Base-by-base conservation (phyloP, 2,888 invertebrate genomes). In the Nineta flava region DNA sequence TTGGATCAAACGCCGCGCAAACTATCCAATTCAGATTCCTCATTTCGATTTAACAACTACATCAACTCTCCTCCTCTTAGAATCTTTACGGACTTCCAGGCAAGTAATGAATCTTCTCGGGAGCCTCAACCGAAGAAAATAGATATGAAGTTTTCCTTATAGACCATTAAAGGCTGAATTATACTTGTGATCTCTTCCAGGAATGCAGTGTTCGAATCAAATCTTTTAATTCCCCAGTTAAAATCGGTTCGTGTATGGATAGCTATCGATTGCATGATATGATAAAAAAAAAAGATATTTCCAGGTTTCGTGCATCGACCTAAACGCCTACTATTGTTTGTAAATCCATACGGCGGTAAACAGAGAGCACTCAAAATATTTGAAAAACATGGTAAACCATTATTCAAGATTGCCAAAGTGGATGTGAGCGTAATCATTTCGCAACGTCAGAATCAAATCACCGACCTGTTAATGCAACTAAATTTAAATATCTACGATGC, bases 311-410 rank as follows among this genome's bases (percentile, higher is more conserved):
- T 61, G 3, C 68, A 69, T 58, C 73, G 88, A 47, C 86, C 90
- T 5, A 77, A 76, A 55, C 76, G 75, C 46, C 66, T 91, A 41
- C 65, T 90, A 47, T 70, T 90, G 13, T 87, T 91, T 66, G 76
- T 91, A 2, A 91, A 91, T 68, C 91, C 91, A 0, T 84, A 76
- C 61, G 87, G 90, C 1, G 91, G 91, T 0, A 83, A 83, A 58
- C 77, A 76, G 58, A 77, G 77, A 57, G 88, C 83, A 1, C 64
- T 79, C 49, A 74, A 78, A 57, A 81, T 86, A 47, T 88, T 81
- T 65, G 77, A 83, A 55, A 80, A 81, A 52, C 75, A 78, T 55
- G 83, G 85, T 7, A 78, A 79, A 58, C 78, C 79, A 1, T 61
- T 82, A 17, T 75, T 82, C 60, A 66, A 70, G 32, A 64, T 81